Conservation (phyloP, 1,140 invertebrate species). For the Gryon sp. region DNA sequence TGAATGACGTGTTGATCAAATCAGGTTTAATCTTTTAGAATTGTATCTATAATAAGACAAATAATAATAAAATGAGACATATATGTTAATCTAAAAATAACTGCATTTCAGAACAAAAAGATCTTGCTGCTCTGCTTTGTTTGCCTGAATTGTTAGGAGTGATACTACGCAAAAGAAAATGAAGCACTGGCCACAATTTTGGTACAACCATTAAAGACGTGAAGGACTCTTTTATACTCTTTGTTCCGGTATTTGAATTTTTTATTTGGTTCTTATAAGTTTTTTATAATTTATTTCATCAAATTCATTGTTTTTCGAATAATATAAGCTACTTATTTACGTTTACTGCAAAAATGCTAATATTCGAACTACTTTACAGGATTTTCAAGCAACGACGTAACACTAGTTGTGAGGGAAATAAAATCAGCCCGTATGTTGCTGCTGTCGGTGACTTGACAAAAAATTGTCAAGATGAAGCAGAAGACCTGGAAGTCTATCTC, state of each 20-base stretch:
- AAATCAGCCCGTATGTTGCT: background rate
- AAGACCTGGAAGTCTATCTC: background rate
- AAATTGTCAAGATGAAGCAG: background rate
- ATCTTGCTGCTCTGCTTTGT: constrained; percentile 6
- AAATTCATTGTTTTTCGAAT: background rate
- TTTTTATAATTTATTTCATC: background rate
- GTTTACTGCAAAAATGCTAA: too few relatives aligned
- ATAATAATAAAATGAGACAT: too few relatives aligned
- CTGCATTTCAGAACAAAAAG: constrained; percentile 18
- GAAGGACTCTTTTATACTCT: constrained; percentile 2
- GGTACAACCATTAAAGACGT: background rate
- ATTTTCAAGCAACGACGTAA: background rate
- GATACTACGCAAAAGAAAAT: constrained; percentile 12
- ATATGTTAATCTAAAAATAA: too few relatives aligned
- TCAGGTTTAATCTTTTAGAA: too few relatives aligned
- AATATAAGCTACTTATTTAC: too few relatives aligned
- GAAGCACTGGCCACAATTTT: background rate
- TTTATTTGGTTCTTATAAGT: background rate
- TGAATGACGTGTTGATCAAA: constrained; percentile 8
- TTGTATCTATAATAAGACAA: too few relatives aligned
- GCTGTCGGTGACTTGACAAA: background rate
- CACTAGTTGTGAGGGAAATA: background rate
- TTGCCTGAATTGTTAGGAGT: constrained; percentile 4
- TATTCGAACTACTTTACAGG: background rate
- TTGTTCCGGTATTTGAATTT: background rate